Percentiles rank a stretch among this genome's conserved stretches.
Conservation (phyloP, 2,797 vertebrate species). For the Falco naumanni region DNA sequence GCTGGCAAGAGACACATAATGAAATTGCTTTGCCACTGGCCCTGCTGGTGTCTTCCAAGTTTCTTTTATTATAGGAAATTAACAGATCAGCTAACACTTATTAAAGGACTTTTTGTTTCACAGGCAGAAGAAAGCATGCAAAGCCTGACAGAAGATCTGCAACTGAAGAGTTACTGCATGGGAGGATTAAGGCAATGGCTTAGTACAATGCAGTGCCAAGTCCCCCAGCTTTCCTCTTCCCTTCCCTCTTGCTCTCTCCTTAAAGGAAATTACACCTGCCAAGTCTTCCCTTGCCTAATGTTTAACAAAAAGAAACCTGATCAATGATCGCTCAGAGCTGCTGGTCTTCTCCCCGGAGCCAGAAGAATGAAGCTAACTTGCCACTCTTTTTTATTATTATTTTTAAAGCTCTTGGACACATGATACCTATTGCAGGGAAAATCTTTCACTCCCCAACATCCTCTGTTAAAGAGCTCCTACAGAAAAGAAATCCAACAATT, state of each 20-base stretch:
- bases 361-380: background rate
- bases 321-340: background rate
- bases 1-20: background rate
- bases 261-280: background rate
- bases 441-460: background rate
- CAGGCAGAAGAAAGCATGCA: accelerated
- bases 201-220: accelerated
- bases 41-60: background rate
- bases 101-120: background rate
- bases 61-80: slow-evolving; percentile 35
- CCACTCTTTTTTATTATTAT: background rate
- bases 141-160: background rate
- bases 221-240: background rate
- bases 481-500: slow-evolving; percentile 21
- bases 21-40: slow-evolving; percentile 34
- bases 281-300: background rate
- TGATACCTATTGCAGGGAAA: background rate
- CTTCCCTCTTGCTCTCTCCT: background rate
- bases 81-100: background rate
- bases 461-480: slow-evolving; percentile 9
- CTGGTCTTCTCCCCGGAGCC: background rate
- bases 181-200: background rate
- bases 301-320: background rate
- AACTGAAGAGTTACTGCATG: background rate
- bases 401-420: background rate